Base-by-base conservation (phyloP, 2,888 invertebrate genomes). In the Drosophila paramelanica region DNA sequence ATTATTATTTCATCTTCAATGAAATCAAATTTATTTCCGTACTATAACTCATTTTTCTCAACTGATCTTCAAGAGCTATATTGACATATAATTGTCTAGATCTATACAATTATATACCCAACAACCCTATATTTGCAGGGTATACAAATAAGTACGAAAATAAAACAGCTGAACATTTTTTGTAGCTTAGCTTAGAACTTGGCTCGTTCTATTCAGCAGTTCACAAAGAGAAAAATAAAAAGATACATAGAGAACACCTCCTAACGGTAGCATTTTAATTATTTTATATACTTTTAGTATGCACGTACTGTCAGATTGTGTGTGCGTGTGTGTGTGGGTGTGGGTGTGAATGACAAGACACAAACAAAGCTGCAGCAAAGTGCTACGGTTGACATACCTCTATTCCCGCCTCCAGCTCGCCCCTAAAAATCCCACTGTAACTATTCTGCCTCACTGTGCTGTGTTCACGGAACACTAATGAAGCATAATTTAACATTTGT, bases 401-500 rank as follows among this genome's bases (percentile, higher is more conserved):
- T 52, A 6, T 36, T 47, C 50, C 42, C 10, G 17, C 10, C 10
- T 10, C 31, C 31, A 10, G 10, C 17, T 41, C 41, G 23, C 33
- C 52, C 50, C 33, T n/a, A 36, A 10, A 10, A 50, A 10, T 36
- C 56, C 10, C n/a, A 20, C 56, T 42, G 13, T 42, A 27, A 20
- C 38, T 36, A 25, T 31, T 43, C 14, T 36, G 45, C 36, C 36
- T 49, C 45, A 49, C 43, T 27, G 64, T 73, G 49, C 50, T 47
- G 23, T 66, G 36, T 39, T 41, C 17, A 52, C 57, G 68, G 67
- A 75, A 78, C 83, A 84, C 83, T 84, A 84, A 84, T 84, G 83
- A 84, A 88, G 87, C 83, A 86, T 88, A 84, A 88, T 86, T 83
- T 86, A 75, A 80, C 71, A 88, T 77, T 71, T 80, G 80, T 68